Evolutionary conservation across 2,797 vertebrate species (phyloP), one percentile per base, ranked within the genome.

Genomic region (Gambusia yucatana): DNA sequence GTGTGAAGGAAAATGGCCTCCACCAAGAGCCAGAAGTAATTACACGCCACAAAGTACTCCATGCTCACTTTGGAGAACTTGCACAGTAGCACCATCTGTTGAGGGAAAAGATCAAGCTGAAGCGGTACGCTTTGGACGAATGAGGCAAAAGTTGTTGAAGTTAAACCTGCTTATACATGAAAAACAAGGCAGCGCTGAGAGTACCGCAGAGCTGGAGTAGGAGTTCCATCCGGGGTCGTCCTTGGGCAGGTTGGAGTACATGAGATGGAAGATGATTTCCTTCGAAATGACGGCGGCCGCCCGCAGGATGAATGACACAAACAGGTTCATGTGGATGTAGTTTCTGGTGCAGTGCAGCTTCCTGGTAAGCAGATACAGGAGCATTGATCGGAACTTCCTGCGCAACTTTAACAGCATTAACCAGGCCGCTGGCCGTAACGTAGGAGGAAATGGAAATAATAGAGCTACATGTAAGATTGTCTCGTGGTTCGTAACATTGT

Each of bases 251-350:
- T 95, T 95, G 57, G 96, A 95, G 65, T 97, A 97, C 82, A 93
- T 96, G 36, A 95, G 81, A 57, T 96, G 74, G 11, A 96, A 72
- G 1, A 97, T 71, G 2, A 94, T 84, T 39, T 99, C 98, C 89
- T 98, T 99, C 2, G 96, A 94, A 44, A 99, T 96, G 72, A 99
- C 93, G 0, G 96, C 95, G 44, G 88, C 48, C 0, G 97, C 97
- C 89, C 96, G 95, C 88, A 99, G 86, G 88, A 99, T 98, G 89
- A 99, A 99, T 0, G 98, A 98, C 55, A 96, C 95, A 83, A 99
- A 99, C 87, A 99, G 89, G 90, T 99, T 99, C 96, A 99, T 98
- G 88, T 99, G 98, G 93, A 99, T 99, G 93, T 97, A 99, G 89
- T 99, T 99, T 86, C 98, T 97, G 67, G 97, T 99, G 78, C 98